Evolutionary conservation across 1,140 invertebrate species (phyloP).

Genomic region (Drosophila kurseongensis): DNA sequence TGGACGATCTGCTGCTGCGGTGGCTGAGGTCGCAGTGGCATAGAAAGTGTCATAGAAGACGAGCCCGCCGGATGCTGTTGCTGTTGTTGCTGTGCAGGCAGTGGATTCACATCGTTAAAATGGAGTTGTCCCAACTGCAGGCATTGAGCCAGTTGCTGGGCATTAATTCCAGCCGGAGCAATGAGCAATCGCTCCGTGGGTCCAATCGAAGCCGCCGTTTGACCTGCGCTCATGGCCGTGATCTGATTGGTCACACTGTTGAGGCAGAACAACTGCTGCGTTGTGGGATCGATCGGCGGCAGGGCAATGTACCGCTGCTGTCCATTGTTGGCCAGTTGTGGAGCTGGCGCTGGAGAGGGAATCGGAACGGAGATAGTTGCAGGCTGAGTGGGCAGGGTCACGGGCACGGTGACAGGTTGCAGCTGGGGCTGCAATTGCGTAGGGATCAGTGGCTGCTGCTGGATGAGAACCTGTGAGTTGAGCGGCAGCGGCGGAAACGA

Average conservation of each 20-base stretch:
- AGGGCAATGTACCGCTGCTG: conserved; percentile 79
- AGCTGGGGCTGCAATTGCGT: conserved; percentile 25
- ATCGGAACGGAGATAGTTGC: conserved; percentile 21
- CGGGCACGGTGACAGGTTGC: conserved; percentile 27
- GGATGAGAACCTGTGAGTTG: conserved; percentile 51
- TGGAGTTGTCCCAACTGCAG: conserved; percentile 81
- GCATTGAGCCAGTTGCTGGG: conserved; percentile 82
- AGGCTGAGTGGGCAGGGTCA: conserved; percentile 5
- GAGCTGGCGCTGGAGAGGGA: conserved; percentile 22
- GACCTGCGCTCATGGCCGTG: conserved; percentile 78
- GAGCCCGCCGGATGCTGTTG: conserved; percentile 26
- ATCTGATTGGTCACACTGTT: conserved; percentile 84
- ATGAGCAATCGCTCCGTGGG: conserved; percentile 81
- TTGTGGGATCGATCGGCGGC: conserved; percentile 79
- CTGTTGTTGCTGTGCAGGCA: conserved; percentile 38
- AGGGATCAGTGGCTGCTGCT: conserved; percentile 47
- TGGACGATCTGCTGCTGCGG: conserved; percentile 82
- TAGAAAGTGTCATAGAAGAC: conserved; percentile 44
- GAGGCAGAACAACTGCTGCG: conserved; percentile 81
- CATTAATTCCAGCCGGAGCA: conserved; percentile 83
- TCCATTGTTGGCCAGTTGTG: conserved; percentile 35
- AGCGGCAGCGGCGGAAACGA: conserved; percentile 53
- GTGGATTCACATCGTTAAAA: conserved; percentile 81
- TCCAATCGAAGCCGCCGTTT: conserved; percentile 79
- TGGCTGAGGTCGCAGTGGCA: conserved; percentile 55